Conservation (phyloP, 37 sponge, comb jelly and placozoan genomes). For the Axinella damicornis region DNA sequence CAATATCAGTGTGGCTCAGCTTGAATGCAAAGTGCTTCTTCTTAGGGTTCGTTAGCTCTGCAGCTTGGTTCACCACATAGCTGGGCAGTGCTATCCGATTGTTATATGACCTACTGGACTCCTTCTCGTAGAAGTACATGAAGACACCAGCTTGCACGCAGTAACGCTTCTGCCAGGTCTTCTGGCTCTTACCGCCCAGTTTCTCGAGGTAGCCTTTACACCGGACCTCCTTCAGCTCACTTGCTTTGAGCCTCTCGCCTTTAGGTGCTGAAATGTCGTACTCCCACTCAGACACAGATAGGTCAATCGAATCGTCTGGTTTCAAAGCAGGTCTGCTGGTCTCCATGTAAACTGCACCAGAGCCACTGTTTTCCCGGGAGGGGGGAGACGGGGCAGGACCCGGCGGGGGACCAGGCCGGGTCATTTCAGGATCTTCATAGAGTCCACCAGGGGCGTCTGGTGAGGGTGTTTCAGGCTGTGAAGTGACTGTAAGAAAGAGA, state of each 20-base stretch:
- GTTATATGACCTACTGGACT: constrained; percentile 74
- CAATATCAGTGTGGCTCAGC: constrained; percentile 31
- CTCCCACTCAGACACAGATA: constrained; percentile 31
- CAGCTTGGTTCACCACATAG: constrained; percentile 29
- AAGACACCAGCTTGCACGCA: constrained; percentile 75
- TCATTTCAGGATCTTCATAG: constrained; percentile 64
- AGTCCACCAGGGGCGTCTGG: constrained; percentile 13
- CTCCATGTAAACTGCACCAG: constrained; percentile 34
- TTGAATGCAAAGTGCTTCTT: constrained; percentile 86
- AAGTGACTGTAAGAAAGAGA: neutral
- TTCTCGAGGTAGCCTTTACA: constrained; percentile 88
- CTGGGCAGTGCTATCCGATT: constrained; percentile 63
- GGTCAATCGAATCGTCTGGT: neutral
- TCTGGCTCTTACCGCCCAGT: constrained; percentile 81
- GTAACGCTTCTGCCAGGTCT: constrained; percentile 85
- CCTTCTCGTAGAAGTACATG: constrained; percentile 90
- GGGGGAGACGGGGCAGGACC: neutral
- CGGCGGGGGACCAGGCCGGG: constrained; percentile 18
- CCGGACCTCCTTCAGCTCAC: constrained; percentile 37
- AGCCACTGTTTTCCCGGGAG: constrained; percentile 26
- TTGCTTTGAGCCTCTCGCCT: constrained; percentile 40
- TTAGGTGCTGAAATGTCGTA: constrained; percentile 20
- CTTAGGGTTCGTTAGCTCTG: constrained; percentile 59
- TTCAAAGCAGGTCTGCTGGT: neutral
- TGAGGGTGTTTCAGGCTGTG: neutral